Percentiles rank a stretch among this genome's conserved stretches.
phyloP scores from a whole-genome alignment of 2,888 invertebrate species.

The Lacanobia oleracea region DNA sequence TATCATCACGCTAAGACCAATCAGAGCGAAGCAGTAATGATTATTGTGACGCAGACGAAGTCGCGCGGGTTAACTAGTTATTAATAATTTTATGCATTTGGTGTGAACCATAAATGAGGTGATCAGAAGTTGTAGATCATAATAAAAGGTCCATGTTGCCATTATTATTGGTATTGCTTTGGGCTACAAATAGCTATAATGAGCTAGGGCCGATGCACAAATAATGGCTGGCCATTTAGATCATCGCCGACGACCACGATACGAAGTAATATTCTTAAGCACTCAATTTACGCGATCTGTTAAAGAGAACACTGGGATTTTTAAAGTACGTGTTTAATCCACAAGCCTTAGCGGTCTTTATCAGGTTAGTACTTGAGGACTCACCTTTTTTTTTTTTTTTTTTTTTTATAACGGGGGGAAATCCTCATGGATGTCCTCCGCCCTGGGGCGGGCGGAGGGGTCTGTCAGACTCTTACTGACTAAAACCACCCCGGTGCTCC shows the following conservation, averaged over 20 bases:
- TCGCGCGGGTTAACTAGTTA: too few species aligned
- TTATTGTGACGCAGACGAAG: too few species aligned
- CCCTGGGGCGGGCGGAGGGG: too few species aligned
- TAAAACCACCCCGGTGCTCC: too few species aligned
- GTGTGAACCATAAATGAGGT: slow-evolving; percentile 7
- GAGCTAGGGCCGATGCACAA: slow-evolving; percentile 53
- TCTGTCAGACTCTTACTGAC: too few species aligned
- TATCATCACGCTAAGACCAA: too few species aligned
- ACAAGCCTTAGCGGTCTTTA: too few species aligned
- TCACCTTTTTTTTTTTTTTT: too few species aligned
- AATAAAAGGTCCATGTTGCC: slow-evolving; percentile 18
- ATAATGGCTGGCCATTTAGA: slow-evolving; percentile 52
- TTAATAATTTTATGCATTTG: background rate
- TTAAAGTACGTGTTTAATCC: slow-evolving; percentile 8
- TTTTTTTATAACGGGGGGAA: too few species aligned
- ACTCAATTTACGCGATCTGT: slow-evolving; percentile 47
- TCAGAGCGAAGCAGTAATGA: too few species aligned
- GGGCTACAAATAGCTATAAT: slow-evolving; percentile 54
- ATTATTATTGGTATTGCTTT: slow-evolving; percentile 44
- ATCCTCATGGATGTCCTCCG: too few species aligned
- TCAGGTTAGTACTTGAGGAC: too few species aligned
- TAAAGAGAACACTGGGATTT: slow-evolving; percentile 7
- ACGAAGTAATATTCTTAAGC: slow-evolving; percentile 52
- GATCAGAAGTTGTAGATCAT: slow-evolving; percentile 10
- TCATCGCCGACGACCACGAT: slow-evolving; percentile 48